These are phyloP conservation scores for Rhamnusium bicolor DNA, from an alignment of 2,888 invertebrate genomes.

Conservation along the genomic window DNA sequence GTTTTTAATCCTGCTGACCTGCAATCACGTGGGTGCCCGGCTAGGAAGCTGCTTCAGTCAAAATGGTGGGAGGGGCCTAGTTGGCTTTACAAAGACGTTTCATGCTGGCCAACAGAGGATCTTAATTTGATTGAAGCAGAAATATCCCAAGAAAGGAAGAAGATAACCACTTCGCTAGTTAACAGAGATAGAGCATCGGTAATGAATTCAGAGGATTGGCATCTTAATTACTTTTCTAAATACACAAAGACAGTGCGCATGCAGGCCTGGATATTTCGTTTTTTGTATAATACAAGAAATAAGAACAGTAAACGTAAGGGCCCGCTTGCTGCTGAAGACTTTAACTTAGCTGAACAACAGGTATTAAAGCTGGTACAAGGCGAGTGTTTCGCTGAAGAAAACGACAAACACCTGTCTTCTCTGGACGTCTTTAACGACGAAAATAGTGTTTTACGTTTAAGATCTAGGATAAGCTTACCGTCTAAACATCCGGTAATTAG, in stretches of 20 bases:
- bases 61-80: constrained; percentile 36
- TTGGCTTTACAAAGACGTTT: not conserved
- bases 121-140: not conserved
- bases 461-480: too few relatives aligned
- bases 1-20: constrained; percentile 31
- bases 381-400: too few relatives aligned
- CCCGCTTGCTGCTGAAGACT: too few relatives aligned
- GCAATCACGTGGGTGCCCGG: constrained; percentile 27
- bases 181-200: too few relatives aligned
- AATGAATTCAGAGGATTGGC: constrained; percentile 22
- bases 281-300: constrained; percentile 30
- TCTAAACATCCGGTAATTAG: too few relatives aligned
- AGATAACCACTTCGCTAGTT: constrained; percentile 10
- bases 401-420: too few relatives aligned
- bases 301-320: too few relatives aligned
- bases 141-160: not conserved
- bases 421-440: too few relatives aligned
- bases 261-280: constrained; percentile 31
- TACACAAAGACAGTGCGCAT: constrained; percentile 26
- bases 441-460: too few relatives aligned
- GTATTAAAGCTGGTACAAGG: too few relatives aligned
- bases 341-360: too few relatives aligned
- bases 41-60: not conserved
- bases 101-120: constrained; percentile 1
- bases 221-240: constrained; percentile 31